A percentile compares a stretch with the other conserved stretches of the same genome.
These are phyloP conservation scores for Galeopsomyia nigrocyanea DNA, from an alignment of 2,888 invertebrate genomes.

Conservation along the genomic window DNA sequence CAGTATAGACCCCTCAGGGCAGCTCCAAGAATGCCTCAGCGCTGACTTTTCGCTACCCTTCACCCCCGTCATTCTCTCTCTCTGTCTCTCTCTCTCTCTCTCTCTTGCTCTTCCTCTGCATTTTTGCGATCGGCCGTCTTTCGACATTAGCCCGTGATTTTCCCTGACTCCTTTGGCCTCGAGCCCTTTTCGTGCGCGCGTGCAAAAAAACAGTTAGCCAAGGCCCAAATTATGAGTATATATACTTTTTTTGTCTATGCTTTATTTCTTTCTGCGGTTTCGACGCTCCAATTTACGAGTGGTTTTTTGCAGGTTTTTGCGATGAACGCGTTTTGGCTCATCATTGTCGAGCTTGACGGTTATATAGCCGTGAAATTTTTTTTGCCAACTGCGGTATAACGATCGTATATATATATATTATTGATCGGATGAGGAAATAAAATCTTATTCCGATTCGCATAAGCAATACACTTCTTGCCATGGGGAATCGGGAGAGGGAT, in stretches of 20 bases:
- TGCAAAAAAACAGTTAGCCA: conserved; percentile 30
- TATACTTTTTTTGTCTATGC: conserved; percentile 25
- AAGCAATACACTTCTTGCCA: too few relatives aligned
- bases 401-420: too few relatives aligned
- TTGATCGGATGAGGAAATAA: too few relatives aligned
- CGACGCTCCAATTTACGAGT: background rate
- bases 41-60: conserved; percentile 37
- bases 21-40: conserved; percentile 8
- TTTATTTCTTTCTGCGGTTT: conserved; percentile 26
- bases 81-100: background rate
- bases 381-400: too few relatives aligned
- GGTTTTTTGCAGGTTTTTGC: too few relatives aligned
- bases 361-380: too few relatives aligned
- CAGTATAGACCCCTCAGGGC: conserved; percentile 8
- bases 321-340: too few relatives aligned
- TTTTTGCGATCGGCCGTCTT: conserved; percentile 20
- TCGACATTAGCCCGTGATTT: background rate
- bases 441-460: too few relatives aligned
- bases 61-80: background rate
- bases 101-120: background rate
- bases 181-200: conserved; percentile 20
- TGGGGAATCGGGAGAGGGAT: too few relatives aligned
- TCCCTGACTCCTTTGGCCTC: background rate
- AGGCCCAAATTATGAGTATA: conserved; percentile 29
- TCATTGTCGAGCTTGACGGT: too few relatives aligned